Evolutionary conservation across 2,888 invertebrate species (phyloP).

Genomic region (Hypomecis punctinalis): DNA sequence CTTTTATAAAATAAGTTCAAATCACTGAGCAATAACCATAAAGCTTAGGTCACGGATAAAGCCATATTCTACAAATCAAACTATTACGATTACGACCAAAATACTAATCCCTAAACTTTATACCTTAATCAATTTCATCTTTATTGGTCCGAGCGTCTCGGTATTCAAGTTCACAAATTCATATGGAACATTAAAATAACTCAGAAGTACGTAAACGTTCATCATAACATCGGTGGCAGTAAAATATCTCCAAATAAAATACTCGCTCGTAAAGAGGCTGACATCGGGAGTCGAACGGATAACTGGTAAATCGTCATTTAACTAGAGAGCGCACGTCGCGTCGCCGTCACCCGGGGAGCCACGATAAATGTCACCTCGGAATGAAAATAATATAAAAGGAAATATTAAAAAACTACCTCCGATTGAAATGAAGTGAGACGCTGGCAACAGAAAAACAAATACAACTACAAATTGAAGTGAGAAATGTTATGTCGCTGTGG

Average conservation of each 20-base stretch:
- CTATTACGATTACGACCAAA: conserved; percentile 37
- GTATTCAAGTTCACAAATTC: conserved; percentile 66
- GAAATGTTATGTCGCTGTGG: conserved; percentile 76
- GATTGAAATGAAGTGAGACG: conserved; percentile 78
- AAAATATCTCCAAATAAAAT: conserved; percentile 81
- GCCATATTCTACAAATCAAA: conserved; percentile 38
- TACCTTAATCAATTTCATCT: conserved; percentile 67
- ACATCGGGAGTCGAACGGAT: conserved; percentile 76
- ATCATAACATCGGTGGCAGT: conserved; percentile 80
- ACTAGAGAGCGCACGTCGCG: conserved; percentile 66
- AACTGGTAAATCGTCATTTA: conserved; percentile 80
- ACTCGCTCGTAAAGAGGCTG: conserved; percentile 79
- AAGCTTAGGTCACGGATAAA: conserved; percentile 35
- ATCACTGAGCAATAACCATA: conserved; percentile 22
- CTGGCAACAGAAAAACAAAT: conserved; percentile 74
- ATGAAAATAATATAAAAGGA: conserved; percentile 74
- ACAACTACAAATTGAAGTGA: conserved; percentile 79
- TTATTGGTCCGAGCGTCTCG: conserved; percentile 62
- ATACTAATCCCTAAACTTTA: conserved; percentile 49
- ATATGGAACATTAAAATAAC: conserved; percentile 74
- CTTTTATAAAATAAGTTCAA: conserved; percentile 12
- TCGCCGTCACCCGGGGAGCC: conserved; percentile 75
- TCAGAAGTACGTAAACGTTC: conserved; percentile 71
- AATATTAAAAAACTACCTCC: conserved; percentile 65
- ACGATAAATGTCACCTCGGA: conserved; percentile 82